phyloP scores from a whole-genome alignment of 2,113 vertebrate species.

The Oreochromis tanganicae region DNA sequence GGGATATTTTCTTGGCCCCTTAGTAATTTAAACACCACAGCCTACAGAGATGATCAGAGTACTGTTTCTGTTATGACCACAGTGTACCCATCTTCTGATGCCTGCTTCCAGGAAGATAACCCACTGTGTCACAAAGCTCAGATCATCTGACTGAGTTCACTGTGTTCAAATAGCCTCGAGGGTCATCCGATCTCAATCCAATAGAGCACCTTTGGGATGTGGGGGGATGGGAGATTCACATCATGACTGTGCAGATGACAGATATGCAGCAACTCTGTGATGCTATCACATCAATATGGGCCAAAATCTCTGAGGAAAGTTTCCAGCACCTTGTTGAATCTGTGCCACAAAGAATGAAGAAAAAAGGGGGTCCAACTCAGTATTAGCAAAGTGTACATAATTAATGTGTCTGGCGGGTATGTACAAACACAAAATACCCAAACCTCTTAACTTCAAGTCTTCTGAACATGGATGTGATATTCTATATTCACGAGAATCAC shows the following conservation, averaged over 20 bases:
- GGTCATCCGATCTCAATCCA: not conserved
- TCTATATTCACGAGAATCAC: conserved; percentile 48
- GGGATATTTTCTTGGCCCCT: not conserved
- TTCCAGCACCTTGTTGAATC: not conserved
- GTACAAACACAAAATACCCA: conserved; percentile 15
- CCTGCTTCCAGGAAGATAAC: not conserved
- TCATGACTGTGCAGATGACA: not conserved
- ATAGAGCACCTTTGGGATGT: not conserved
- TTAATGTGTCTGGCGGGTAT: not conserved
- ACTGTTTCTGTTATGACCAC: not conserved
- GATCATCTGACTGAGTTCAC: not conserved
- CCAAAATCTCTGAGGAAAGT: not conserved
- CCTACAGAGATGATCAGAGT: not conserved
- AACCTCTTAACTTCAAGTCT: not conserved
- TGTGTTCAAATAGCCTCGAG: not conserved
- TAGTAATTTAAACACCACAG: not conserved
- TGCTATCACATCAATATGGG: not conserved
- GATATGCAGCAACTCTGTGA: not conserved
- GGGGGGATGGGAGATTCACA: not conserved
- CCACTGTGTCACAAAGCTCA: not conserved
- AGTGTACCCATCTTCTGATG: not conserved
- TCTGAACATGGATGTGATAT: conserved; percentile 2
- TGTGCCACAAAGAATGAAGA: not conserved
- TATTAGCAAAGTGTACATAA: not conserved
- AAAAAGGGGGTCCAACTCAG: not conserved